Evolutionary conservation across 1,140 invertebrate species (phyloP).

Genomic region (Euglossa dilemma): DNA sequence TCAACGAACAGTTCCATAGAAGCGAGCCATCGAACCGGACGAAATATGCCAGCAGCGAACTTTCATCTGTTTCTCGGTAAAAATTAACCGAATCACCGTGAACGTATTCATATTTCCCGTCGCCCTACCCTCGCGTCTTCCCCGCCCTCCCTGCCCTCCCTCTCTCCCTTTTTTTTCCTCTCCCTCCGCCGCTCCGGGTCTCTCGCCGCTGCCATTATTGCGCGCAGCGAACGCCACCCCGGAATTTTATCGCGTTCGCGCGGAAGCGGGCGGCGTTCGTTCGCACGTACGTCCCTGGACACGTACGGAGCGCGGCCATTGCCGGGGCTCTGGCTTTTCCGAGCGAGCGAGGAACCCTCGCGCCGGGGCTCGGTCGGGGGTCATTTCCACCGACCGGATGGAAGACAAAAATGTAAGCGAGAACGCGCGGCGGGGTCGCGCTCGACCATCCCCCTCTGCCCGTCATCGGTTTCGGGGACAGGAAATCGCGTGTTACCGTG

Average conservation of each 20-base stretch:
- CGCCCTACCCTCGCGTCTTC: background rate
- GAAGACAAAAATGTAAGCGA: conserved; percentile 37
- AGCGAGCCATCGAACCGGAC: conserved; percentile 63
- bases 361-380: background rate
- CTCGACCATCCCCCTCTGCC: too few relatives aligned
- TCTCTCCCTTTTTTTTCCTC: background rate
- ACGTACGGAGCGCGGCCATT: conserved; percentile 11
- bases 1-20: conserved; percentile 57
- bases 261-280: conserved; percentile 25
- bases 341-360: background rate
- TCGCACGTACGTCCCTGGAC: conserved; percentile 44
- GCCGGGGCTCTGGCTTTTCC: background rate
- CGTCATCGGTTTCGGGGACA: background rate
- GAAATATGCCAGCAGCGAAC: conserved; percentile 58
- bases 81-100: conserved; percentile 71
- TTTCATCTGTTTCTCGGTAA: conserved; percentile 52
- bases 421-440: background rate
- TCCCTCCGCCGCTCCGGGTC: conserved; percentile 28
- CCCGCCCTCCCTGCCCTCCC: background rate
- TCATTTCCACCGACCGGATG: conserved; percentile 15
- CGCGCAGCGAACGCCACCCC: conserved; percentile 12
- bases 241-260: conserved; percentile 50
- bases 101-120: conserved; percentile 66
- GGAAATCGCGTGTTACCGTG: conserved; percentile 29
- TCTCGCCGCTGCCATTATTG: conserved; percentile 44